Conservation (phyloP, 2,113 vertebrate species). For the Charadrius vociferus region DNA sequence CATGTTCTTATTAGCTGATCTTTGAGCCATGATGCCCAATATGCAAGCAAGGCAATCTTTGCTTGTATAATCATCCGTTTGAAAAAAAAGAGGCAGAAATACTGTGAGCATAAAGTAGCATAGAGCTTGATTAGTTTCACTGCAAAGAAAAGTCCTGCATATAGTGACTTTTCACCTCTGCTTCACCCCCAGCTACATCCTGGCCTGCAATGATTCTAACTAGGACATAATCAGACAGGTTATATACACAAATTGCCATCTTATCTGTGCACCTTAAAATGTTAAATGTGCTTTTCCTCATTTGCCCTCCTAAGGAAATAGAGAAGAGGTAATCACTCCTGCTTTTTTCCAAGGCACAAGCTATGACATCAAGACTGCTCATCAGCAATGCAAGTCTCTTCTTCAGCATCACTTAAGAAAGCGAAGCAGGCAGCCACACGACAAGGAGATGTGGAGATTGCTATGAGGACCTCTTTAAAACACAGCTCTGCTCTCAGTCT, state of each 20-base stretch:
- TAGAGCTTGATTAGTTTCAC: neutral
- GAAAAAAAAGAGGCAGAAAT: neutral
- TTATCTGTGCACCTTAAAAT: neutral
- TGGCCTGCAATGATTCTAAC: neutral
- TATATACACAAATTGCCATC: neutral
- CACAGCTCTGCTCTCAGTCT: neutral
- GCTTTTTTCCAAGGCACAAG: neutral
- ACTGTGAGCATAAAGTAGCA: neutral
- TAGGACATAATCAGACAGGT: neutral
- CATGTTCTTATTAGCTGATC: neutral
- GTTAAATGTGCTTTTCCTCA: neutral
- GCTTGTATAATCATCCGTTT: neutral
- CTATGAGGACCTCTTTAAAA: neutral
- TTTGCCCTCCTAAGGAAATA: neutral
- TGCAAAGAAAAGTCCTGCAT: neutral
- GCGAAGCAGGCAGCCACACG: rapidly evolving
- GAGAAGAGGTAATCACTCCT: too few species aligned
- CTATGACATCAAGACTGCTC: neutral
- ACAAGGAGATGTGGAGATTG: neutral
- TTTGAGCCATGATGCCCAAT: neutral
- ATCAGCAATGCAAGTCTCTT: neutral
- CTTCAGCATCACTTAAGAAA: neutral
- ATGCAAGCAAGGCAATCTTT: neutral
- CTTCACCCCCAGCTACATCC: neutral
- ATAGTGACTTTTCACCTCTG: neutral